Percentiles rank a stretch among this genome's conserved stretches.
These are phyloP conservation scores for Sphaeridia pumilis DNA, from an alignment of 2,888 invertebrate species.

Conservation along the genomic window DNA sequence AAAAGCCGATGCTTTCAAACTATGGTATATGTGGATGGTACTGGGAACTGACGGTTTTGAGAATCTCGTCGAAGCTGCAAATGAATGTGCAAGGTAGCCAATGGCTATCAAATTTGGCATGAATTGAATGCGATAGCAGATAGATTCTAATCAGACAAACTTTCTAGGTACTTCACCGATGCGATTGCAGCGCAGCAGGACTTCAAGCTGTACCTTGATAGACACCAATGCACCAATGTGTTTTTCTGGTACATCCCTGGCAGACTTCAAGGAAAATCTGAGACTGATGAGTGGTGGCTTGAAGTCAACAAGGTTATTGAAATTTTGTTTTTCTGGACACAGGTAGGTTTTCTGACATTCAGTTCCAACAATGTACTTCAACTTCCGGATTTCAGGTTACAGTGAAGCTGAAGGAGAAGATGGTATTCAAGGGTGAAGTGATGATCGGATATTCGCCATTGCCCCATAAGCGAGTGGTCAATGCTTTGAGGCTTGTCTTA, in stretches of 20 bases:
- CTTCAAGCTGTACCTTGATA: conserved; percentile 52
- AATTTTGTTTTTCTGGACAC: not conserved
- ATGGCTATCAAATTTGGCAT: no score
- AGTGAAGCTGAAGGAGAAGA: conserved; percentile 57
- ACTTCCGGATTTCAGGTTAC: conserved; percentile 45
- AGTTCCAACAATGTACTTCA: no score
- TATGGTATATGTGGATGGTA: conserved; percentile 87
- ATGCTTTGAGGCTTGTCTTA: conserved; percentile 65
- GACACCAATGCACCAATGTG: conserved; percentile 64
- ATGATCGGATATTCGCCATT: conserved; percentile 70
- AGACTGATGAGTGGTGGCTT: conserved; percentile 46
- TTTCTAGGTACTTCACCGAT: conserved; percentile 45
- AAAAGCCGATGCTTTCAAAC: conserved; percentile 81
- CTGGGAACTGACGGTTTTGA: conserved; percentile 54
- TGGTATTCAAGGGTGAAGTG: conserved; percentile 52
- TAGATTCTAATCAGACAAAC: not conserved
- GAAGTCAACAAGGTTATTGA: conserved; percentile 42
- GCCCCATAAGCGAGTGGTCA: conserved; percentile 49
- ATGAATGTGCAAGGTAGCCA: conserved; percentile 49
- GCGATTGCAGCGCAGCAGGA: conserved; percentile 46
- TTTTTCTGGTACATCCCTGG: conserved; percentile 72
- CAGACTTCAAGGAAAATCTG: conserved; percentile 44
- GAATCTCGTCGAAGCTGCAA: conserved; percentile 52
- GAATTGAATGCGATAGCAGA: not conserved
- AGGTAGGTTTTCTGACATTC: no score